phyloP scores from a whole-genome alignment of 1,140 invertebrate species.

The Triops cancriformis region DNA sequence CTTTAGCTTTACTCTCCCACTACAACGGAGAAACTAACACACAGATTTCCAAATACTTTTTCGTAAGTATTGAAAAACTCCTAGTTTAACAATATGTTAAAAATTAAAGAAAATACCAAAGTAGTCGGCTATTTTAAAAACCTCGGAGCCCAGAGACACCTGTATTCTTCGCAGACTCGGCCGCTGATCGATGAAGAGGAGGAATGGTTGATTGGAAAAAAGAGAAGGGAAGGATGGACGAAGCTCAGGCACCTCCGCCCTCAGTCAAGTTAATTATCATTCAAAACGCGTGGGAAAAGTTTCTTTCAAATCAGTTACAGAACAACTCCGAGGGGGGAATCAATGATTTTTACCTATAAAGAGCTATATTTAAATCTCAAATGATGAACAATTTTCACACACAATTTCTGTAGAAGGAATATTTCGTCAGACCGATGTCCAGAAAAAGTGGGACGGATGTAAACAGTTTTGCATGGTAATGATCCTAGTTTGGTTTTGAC shows the following conservation, averaged over 20 bases:
- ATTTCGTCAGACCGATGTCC: no score
- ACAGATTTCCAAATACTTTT: no score
- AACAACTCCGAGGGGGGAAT: neutral
- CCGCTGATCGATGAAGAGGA: neutral
- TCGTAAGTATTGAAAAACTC: no score
- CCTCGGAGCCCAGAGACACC: neutral
- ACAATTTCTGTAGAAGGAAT: no score
- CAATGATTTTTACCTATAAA: neutral
- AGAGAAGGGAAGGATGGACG: neutral
- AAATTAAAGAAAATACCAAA: neutral
- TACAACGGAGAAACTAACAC: no score
- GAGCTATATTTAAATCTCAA: neutral
- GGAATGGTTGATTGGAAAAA: neutral
- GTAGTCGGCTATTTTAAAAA: neutral
- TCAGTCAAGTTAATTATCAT: constrained; percentile 11
- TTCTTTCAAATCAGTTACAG: neutral
- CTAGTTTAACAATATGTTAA: neutral
- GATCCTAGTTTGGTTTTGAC: no score
- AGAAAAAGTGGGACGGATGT: no score
- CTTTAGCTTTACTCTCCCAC: no score
- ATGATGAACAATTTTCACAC: neutral
- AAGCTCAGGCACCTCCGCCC: neutral
- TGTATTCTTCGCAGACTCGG: neutral
- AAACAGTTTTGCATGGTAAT: no score
- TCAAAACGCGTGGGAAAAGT: neutral